These are phyloP conservation scores for Eucera pruinosa DNA, from an alignment of 2,888 invertebrate genomes.

Conservation along the genomic window DNA sequence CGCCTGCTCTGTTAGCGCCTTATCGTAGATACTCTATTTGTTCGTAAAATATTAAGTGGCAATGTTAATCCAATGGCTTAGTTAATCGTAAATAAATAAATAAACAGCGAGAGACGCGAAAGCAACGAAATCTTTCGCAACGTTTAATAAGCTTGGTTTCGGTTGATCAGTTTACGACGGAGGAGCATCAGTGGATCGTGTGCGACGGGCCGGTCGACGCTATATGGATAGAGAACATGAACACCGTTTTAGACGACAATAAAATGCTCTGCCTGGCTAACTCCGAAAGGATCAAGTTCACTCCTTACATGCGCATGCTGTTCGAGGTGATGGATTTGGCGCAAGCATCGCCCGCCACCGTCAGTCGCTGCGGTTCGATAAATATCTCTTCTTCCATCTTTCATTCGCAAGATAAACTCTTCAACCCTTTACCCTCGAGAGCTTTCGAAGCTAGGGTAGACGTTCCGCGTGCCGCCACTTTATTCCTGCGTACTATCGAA, in stretches of 20 bases:
- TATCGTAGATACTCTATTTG: too few relatives aligned
- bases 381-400: too few relatives aligned
- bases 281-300: slow-evolving; percentile 95
- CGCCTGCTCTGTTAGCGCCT: slow-evolving; percentile 87
- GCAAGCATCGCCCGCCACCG: slow-evolving; percentile 96
- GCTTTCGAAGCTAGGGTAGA: too few relatives aligned
- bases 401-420: too few relatives aligned
- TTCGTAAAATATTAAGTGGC: too few relatives aligned
- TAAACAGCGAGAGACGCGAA: too few relatives aligned
- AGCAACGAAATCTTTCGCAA: too few relatives aligned
- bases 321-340: slow-evolving; percentile 92
- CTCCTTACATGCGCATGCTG: slow-evolving; percentile 95
- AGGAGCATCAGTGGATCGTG: slow-evolving; percentile 95
- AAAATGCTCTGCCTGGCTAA: slow-evolving; percentile 97
- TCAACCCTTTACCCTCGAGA: too few relatives aligned
- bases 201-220: slow-evolving; percentile 97
- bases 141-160: background rate
- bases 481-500: too few relatives aligned
- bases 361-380: slow-evolving; percentile 86
- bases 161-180: slow-evolving; percentile 83
- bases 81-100: too few relatives aligned
- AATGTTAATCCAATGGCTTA: too few relatives aligned
- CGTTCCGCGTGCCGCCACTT: too few relatives aligned
- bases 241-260: slow-evolving; percentile 96
- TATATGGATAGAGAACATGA: slow-evolving; percentile 97